phyloP scores from a whole-genome alignment of 2,113 vertebrate species.

The Sinocyclocheilus anophthalmus region DNA sequence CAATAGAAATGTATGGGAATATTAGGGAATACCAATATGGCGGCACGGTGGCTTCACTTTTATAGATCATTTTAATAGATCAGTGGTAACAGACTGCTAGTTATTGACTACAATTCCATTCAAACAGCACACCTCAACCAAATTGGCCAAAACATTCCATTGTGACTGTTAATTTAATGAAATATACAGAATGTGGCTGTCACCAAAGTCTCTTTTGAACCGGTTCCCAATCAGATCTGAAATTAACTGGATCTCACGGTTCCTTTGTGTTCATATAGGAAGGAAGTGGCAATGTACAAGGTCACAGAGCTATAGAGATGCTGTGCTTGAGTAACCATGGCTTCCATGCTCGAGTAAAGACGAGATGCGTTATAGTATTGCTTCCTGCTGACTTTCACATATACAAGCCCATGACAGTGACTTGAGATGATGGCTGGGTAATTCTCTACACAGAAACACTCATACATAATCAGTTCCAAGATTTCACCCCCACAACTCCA shows the following conservation, averaged over 20 bases:
- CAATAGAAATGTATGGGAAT: too few species aligned
- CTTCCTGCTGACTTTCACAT: constrained; percentile 31
- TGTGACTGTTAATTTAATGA: background rate
- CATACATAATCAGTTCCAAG: constrained; percentile 26
- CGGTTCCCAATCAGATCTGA: background rate
- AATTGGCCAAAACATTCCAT: background rate
- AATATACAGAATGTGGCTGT: background rate
- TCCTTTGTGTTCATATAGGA: background rate
- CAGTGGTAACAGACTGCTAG: background rate
- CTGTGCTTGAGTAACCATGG: constrained; percentile 8
- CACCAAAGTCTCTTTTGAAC: background rate
- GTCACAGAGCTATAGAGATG: constrained; percentile 2
- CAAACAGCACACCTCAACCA: background rate
- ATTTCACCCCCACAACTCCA: constrained; percentile 17
- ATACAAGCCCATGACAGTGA: constrained; percentile 29
- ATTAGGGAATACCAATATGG: too few species aligned
- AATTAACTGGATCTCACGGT: background rate
- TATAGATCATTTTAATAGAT: too few species aligned
- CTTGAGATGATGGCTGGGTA: constrained; percentile 26
- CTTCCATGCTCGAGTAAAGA: constrained; percentile 27
- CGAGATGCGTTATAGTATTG: background rate
- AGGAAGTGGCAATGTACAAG: background rate
- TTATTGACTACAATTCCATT: background rate
- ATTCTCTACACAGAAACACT: constrained; percentile 26
- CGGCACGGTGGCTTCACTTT: too few species aligned